Conservation (phyloP, 2,113 vertebrate species). For the Speoplatyrhinus poulsoni region DNA sequence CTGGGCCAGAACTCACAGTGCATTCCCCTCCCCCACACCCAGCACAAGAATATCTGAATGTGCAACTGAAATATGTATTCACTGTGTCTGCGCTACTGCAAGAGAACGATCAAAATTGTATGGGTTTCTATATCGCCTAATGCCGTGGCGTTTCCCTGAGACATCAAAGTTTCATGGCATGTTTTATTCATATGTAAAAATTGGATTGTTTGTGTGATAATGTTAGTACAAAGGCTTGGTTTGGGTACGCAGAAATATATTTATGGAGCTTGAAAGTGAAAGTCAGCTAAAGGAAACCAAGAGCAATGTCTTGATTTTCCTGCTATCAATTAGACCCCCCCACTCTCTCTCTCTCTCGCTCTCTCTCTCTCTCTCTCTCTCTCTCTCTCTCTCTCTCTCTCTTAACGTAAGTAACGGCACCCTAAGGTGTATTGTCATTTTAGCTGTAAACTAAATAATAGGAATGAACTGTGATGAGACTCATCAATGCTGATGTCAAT, state of each 20-base stretch:
- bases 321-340: slow-evolving; percentile 24
- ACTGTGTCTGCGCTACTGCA: background rate
- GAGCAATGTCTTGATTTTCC: slow-evolving; percentile 53
- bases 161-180: slow-evolving; percentile 14
- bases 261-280: slow-evolving; percentile 31
- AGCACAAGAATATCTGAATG: background rate
- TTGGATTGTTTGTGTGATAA: slow-evolving; percentile 36
- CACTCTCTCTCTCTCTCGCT: background rate
- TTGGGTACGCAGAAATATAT: slow-evolving; percentile 29
- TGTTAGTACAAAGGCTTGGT: background rate
- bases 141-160: slow-evolving; percentile 9
- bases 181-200: slow-evolving; percentile 48
- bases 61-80: slow-evolving; percentile 9
- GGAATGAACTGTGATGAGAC: no score
- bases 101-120: slow-evolving; percentile 9
- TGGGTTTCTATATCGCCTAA: slow-evolving; percentile 24
- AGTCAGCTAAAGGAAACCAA: slow-evolving; percentile 34
- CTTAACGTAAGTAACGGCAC: background rate
- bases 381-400: slow-evolving; percentile 8
- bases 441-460: no score
- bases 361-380: background rate
- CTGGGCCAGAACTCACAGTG: no score
- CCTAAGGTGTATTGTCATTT: no score
- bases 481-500: no score
- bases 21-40: no score